Evolutionary conservation across 2,113 vertebrate species (phyloP), one percentile per base, ranked within the genome.

Genomic region (Atrichornis clamosus): DNA sequence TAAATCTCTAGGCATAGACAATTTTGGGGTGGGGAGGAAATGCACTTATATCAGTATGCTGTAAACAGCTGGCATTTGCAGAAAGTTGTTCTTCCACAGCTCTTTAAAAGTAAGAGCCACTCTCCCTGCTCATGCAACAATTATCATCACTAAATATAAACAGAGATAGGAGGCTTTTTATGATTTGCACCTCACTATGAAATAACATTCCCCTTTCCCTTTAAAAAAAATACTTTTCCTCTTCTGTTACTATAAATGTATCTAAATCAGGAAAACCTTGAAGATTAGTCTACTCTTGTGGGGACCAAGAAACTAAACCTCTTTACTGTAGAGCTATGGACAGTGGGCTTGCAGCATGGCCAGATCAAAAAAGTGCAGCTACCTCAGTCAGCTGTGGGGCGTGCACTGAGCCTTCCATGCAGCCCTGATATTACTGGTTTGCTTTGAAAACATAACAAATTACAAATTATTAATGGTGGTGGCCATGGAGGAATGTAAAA

Each of bases 401-500:
- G 1, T 19, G 41, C n/a, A 33, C 24, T 0, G 2, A 64, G 30
- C 20, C 69, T n/a, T n/a, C 22, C 53, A n/a, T 1, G 2, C 30
- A 77, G 63, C 32, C 19, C 37, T 37, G 59, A 12, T 16, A 14
- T 37, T 76, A 41, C 41, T 73, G 28, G 28, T 49, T 64, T 73
- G 22, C 37, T 59, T 52, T 1, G 1, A 41, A 69, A 67, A 89
- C 49, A n/a, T 12, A 30, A 5, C 22, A 64, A 73, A 21, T 77
- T 67, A 20, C 30, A 72, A 68, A 84, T 75, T 33, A 24, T 10
- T 53, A 20, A 17, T 87, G 21, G 30, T 0, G 1, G 13, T 64
- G 74, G 13, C 37, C 35, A 28, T 17, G 56, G 32, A 58, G 9
- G 10, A 89, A 44, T 24, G 15, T 26, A 39, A 41, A 59, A 73